Percentiles rank a stretch among this genome's conserved stretches.
These are phyloP conservation scores for Microcebus griseorufus DNA, from an alignment of 2,113 vertebrate genomes.

Conservation along the genomic window DNA sequence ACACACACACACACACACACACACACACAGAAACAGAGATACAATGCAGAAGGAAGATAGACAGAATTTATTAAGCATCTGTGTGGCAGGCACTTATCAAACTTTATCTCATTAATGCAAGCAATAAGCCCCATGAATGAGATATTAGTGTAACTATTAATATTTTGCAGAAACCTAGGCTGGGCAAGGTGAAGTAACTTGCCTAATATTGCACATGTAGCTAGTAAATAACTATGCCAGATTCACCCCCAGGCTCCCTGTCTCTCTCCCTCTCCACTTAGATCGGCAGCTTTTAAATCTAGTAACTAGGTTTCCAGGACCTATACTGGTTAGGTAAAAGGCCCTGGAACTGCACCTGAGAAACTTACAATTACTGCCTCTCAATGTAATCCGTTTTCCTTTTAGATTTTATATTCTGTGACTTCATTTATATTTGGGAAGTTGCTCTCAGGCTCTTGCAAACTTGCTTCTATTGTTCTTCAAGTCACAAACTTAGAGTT, in stretches of 20 bases:
- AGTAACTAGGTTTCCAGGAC: background rate
- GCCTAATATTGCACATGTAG: background rate
- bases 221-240: background rate
- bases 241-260: background rate
- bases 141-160: background rate
- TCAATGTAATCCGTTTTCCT: background rate
- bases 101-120: background rate
- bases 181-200: background rate
- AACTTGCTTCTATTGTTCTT: background rate
- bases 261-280: background rate
- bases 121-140: background rate
- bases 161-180: background rate
- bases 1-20: background rate
- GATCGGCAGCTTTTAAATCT: background rate
- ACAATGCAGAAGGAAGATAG: background rate
- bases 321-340: background rate
- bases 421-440: too few relatives aligned
- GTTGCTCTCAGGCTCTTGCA: background rate
- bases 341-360: background rate
- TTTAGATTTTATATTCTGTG: background rate
- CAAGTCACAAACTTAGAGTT: background rate
- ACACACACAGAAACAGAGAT: background rate
- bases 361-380: background rate
- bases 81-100: background rate
- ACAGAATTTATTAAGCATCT: background rate